Evolutionary conservation across 2,797 vertebrate species (phyloP).

Genomic region (Sphenopsis melanotis): DNA sequence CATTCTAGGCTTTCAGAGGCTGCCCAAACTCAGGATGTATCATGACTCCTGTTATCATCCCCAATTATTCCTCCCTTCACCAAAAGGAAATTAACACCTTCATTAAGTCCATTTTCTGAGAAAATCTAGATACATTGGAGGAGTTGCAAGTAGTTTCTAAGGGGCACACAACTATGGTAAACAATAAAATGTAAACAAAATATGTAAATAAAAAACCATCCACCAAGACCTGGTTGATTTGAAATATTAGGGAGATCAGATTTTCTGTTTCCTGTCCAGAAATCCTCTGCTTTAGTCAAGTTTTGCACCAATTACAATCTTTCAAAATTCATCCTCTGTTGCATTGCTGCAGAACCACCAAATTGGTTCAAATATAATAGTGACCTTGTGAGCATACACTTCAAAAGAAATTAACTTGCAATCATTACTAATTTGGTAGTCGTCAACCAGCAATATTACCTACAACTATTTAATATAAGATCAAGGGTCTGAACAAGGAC

Average conservation of each 20-base stretch:
- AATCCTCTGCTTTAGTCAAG: background rate
- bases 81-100: background rate
- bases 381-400: background rate
- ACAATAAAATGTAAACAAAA: background rate
- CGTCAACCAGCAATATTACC: background rate
- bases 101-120: background rate
- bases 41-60: background rate
- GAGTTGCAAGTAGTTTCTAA: background rate
- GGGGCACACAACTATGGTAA: background rate
- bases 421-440: background rate
- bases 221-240: background rate
- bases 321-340: background rate
- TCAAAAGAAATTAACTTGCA: background rate
- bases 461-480: background rate
- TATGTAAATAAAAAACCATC: background rate
- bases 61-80: background rate
- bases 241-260: background rate
- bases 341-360: background rate
- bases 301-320: background rate
- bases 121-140: background rate
- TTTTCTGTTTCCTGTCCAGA: background rate
- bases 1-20: background rate
- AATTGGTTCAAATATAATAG: background rate
- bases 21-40: background rate
- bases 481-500: background rate